These are phyloP conservation scores for Salvelinus alpinus DNA, from an alignment of 2,113 vertebrate genomes.

Conservation along the genomic window DNA sequence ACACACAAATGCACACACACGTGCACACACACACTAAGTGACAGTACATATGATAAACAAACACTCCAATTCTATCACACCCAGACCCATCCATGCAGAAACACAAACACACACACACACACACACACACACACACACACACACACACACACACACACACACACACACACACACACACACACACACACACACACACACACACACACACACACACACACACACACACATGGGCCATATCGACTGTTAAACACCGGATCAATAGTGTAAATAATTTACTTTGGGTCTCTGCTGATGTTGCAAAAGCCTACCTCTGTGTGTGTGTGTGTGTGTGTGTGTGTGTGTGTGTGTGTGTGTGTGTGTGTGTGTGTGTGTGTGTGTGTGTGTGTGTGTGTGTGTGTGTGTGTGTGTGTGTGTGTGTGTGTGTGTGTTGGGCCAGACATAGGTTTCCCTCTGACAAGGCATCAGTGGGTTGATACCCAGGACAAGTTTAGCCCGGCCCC, in stretches of 20 bases:
- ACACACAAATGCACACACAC: slow-evolving; percentile 52
- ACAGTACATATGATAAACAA: background rate
- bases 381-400: background rate
- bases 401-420: background rate
- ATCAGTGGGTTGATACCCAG: background rate
- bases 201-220: slow-evolving; percentile 34
- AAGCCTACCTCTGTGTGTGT: slow-evolving; percentile 34
- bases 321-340: slow-evolving; percentile 1
- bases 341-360: background rate
- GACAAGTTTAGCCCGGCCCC: background rate
- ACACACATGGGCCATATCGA: slow-evolving; percentile 32
- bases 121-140: slow-evolving; percentile 37
- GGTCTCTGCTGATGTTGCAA: slow-evolving; percentile 42
- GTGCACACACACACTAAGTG: slow-evolving; percentile 23
- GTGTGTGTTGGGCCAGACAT: background rate
- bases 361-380: background rate
- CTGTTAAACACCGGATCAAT: slow-evolving; percentile 50
- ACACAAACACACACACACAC: slow-evolving; percentile 33
- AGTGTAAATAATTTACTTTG: slow-evolving; percentile 54
- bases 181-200: slow-evolving; percentile 38
- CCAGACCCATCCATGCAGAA: slow-evolving; percentile 1
- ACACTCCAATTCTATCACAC: background rate
- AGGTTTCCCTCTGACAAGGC: background rate
- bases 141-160: slow-evolving; percentile 32
- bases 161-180: slow-evolving; percentile 33